Base-by-base conservation (phyloP, 2,113 vertebrate species). In the Chloebia gouldiae region DNA sequence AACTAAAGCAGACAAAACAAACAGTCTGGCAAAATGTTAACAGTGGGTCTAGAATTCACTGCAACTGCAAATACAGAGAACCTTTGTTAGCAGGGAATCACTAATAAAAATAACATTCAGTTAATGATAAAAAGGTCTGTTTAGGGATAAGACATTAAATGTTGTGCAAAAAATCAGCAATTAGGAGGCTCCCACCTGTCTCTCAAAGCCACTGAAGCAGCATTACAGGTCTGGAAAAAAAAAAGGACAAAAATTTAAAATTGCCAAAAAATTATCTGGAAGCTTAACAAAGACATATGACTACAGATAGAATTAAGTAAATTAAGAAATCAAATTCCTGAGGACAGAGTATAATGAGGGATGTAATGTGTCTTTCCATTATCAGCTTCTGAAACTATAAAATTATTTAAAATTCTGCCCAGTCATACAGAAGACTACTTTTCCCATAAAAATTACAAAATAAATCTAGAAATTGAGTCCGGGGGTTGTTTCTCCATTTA, bases 1-100 rank as follows among this genome's bases (percentile, higher is more conserved):
- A 87, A 96, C 90, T 68, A 72, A 91, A 92, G 75, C 66, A 91
- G 93, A 94, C 87, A 93, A 93, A 95, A 91, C 84, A 94, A 96
- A 92, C 37, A 93, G 90, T 86, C 92, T 95, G 78, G 61, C 42
- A 83, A 91, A 95, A 96, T 71, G 81, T 49, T 89, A 87, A 95
- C 93, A 64, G 69, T 39, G 21, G 49, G 73, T 90, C 83, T 95
- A 93, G 86, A 94, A 91, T 76, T 91, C 72, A 88, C 68, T 81
- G 21, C 60, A 90, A 90, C 20, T 72, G 71, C 90, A 97, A 95
- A 94, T 47, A 93, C 0, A 0, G 68, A 51, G 22, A 78, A 37
- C 45, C 30, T 81, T 73, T 40, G 18, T 81, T 95, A 86, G 47
- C 2, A 1, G 45, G 65, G 40, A 89, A 73, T 76, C 66, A 78